These are phyloP conservation scores for Lipophrys pholis DNA, from an alignment of 2,113 vertebrate species.

Conservation along the genomic window DNA sequence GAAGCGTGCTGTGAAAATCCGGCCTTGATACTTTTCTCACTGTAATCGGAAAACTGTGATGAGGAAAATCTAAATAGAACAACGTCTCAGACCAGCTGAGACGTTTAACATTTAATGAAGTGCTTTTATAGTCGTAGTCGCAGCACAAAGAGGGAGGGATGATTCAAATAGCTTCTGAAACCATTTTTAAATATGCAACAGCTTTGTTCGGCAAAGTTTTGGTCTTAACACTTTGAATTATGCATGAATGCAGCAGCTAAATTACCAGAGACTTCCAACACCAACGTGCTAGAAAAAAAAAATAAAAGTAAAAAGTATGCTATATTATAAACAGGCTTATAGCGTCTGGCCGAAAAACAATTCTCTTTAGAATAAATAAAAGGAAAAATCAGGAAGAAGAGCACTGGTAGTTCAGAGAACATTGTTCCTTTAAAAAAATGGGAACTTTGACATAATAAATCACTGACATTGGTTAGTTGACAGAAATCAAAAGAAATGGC, in stretches of 20 bases:
- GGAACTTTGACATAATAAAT: constrained; percentile 4
- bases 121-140: constrained; percentile 40
- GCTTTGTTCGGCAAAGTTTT: constrained; percentile 61
- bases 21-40: constrained; percentile 13
- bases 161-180: constrained; percentile 60
- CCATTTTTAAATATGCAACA: constrained; percentile 65
- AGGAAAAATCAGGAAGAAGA: constrained; percentile 16
- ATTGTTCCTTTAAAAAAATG: constrained; percentile 1
- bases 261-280: constrained; percentile 41
- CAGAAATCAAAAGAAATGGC: neutral
- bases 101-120: constrained; percentile 58
- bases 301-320: too few relatives aligned
- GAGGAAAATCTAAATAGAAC: constrained; percentile 45
- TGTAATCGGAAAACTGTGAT: constrained; percentile 39
- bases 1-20: constrained; percentile 3
- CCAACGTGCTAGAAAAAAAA: constrained; percentile 37
- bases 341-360: constrained; percentile 25
- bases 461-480: constrained; percentile 10
- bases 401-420: constrained; percentile 3
- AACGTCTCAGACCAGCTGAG: constrained; percentile 8
- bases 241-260: constrained; percentile 58
- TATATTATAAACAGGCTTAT: constrained; percentile 68
- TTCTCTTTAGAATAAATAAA: constrained; percentile 37
- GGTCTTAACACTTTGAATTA: constrained; percentile 58
- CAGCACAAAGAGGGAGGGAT: constrained; percentile 16